phyloP scores from a whole-genome alignment of 2,113 vertebrate genomes.

The Pluvianellus socialis region DNA sequence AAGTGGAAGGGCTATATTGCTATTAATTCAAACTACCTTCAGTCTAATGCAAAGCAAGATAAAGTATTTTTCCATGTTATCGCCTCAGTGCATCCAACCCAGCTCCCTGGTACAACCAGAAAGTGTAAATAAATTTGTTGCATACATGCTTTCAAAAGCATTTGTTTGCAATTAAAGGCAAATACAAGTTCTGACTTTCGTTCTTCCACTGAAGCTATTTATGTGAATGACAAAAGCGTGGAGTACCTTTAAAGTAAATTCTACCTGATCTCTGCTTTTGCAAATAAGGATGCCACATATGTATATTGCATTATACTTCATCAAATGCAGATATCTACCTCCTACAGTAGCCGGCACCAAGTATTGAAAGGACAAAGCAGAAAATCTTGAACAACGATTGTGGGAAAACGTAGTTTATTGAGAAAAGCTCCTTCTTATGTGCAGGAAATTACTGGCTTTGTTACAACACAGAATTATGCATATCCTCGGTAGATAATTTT shows the following conservation, averaged over 20 bases:
- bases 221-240: not conserved
- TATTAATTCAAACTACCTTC: not conserved
- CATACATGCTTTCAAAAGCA: not conserved
- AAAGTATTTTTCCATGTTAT: not conserved
- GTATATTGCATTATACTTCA: rapidly evolving
- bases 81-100: not conserved
- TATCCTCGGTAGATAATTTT: no score
- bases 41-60: not conserved
- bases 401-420: not conserved
- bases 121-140: rapidly evolving
- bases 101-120: not conserved
- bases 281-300: not conserved
- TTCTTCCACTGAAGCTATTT: not conserved
- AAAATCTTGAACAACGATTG: not conserved
- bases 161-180: not conserved
- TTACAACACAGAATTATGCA: rapidly evolving
- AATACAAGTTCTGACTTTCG: not conserved
- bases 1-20: not conserved
- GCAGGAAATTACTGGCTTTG: not conserved
- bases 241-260: not conserved
- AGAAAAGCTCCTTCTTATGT: not conserved
- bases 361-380: not conserved
- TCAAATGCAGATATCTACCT: not conserved
- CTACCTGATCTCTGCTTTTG: not conserved
- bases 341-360: not conserved